Conservation (phyloP, 2,113 vertebrate genomes). For the Carlito syrichta region DNA sequence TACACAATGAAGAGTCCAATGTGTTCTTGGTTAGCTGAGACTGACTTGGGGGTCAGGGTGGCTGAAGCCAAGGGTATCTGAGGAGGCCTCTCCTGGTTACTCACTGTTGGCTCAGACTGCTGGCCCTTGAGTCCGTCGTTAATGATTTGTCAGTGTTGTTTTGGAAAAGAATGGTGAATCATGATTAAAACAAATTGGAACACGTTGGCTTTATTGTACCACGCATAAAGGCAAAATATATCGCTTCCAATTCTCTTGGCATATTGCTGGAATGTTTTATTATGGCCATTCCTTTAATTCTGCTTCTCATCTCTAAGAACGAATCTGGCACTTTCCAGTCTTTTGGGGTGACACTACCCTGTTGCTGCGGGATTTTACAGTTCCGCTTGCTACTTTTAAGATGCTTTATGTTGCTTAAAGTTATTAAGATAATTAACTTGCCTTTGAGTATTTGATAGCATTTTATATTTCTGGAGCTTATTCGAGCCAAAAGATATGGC, state of each 20-base stretch:
- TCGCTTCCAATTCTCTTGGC: neutral
- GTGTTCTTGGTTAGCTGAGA: neutral
- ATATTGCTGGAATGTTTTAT: neutral
- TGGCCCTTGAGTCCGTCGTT: neutral
- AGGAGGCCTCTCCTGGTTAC: neutral
- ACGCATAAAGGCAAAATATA: neutral
- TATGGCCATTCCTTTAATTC: neutral
- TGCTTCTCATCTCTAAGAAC: neutral
- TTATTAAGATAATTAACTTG: constrained; percentile 10
- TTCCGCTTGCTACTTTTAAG: neutral
- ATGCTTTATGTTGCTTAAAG: neutral
- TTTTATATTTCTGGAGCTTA: neutral
- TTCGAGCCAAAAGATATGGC: neutral
- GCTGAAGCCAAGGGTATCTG: neutral
- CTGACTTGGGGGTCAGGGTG: neutral
- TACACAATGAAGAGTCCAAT: neutral
- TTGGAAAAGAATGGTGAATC: neutral
- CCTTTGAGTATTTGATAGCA: neutral
- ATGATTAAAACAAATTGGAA: neutral
- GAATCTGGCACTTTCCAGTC: neutral
- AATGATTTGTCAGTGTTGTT: neutral
- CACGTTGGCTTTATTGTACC: neutral
- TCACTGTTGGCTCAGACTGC: neutral
- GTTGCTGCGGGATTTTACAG: neutral
- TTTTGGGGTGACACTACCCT: neutral